These are phyloP conservation scores for Oncorhynchus tshawytscha DNA, from an alignment of 2,113 vertebrate species.

Conservation along the genomic window DNA sequence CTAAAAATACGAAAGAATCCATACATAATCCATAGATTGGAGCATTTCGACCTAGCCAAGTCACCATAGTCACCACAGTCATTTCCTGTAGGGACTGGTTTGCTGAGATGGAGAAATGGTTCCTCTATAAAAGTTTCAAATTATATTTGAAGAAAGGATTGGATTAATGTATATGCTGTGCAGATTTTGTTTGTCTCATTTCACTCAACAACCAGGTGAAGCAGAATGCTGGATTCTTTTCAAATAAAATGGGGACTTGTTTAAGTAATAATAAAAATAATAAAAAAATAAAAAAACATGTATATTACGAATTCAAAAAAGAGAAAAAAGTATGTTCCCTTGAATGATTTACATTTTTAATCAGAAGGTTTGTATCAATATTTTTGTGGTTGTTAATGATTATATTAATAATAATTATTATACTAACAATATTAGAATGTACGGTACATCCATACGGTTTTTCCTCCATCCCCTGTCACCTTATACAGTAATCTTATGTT, in stretches of 20 bases:
- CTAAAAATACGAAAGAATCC: conserved; percentile 19
- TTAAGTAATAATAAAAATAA: conserved; percentile 70
- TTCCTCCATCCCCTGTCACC: conserved; percentile 78
- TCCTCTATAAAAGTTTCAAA: conserved; percentile 39
- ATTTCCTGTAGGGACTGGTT: conserved; percentile 61
- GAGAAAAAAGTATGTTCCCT: conserved; percentile 67
- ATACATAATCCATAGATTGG: not conserved
- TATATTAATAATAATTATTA: conserved; percentile 40
- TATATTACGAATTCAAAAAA: conserved; percentile 23
- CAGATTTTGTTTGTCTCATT: conserved; percentile 38
- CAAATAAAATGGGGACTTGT: conserved; percentile 74
- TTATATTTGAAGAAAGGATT: conserved; percentile 36
- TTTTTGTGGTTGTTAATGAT: conserved; percentile 80
- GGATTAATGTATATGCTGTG: too few species aligned
- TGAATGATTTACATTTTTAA: conserved; percentile 64
- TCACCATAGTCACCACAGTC: not conserved
- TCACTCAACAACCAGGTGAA: conserved; percentile 79
- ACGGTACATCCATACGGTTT: conserved; percentile 79
- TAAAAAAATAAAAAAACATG: conserved; percentile 29
- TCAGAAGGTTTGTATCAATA: conserved; percentile 74
- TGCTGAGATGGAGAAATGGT: conserved; percentile 74
- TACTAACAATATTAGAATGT: conserved; percentile 70
- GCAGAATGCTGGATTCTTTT: conserved; percentile 83
- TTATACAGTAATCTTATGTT: conserved; percentile 81
- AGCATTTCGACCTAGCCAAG: not conserved